Percentiles rank a stretch among this genome's conserved stretches.
Evolutionary conservation across 2,888 invertebrate genomes (phyloP).

Genomic region (Drosophila helvetica): DNA sequence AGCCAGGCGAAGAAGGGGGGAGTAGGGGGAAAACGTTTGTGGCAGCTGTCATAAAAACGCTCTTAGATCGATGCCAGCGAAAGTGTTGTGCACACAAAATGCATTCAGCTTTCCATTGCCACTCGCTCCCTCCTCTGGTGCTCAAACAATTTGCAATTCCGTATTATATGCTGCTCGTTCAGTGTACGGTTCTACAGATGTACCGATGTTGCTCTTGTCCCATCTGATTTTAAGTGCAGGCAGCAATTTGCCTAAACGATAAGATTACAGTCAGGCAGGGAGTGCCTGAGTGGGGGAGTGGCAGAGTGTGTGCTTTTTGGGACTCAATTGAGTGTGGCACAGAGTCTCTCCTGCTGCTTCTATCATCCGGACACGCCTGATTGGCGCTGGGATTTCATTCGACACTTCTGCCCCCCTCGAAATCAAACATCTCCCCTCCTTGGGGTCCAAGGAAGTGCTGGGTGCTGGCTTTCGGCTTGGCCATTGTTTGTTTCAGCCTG

Average conservation of each 20-base stretch:
- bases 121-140: background rate
- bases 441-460: background rate
- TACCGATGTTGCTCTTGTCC: conserved; percentile 9
- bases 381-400: conserved; percentile 1
- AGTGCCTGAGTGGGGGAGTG: background rate
- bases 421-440: background rate
- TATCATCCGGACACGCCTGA: background rate
- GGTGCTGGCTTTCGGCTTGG: background rate
- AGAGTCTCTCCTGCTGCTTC: background rate
- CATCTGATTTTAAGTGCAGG: conserved; percentile 53
- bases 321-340: background rate
- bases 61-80: conserved; percentile 3
- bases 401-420: background rate
- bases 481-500: conserved; percentile 8
- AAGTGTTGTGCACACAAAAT: conserved; percentile 40
- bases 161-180: conserved; percentile 21
- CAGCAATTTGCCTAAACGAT: conserved; percentile 62
- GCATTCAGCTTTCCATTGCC: conserved; percentile 17
- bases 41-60: conserved; percentile 25
- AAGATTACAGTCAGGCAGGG: conserved; percentile 37
- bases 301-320: background rate
- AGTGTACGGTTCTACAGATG: background rate
- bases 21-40: background rate
- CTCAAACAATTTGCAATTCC: conserved; percentile 37
- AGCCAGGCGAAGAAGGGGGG: too few species aligned